A percentile compares a stretch with the other conserved stretches of the same genome.
These are phyloP conservation scores for Synanthedon formicaeformis DNA, from an alignment of 2,888 invertebrate species.

Conservation along the genomic window DNA sequence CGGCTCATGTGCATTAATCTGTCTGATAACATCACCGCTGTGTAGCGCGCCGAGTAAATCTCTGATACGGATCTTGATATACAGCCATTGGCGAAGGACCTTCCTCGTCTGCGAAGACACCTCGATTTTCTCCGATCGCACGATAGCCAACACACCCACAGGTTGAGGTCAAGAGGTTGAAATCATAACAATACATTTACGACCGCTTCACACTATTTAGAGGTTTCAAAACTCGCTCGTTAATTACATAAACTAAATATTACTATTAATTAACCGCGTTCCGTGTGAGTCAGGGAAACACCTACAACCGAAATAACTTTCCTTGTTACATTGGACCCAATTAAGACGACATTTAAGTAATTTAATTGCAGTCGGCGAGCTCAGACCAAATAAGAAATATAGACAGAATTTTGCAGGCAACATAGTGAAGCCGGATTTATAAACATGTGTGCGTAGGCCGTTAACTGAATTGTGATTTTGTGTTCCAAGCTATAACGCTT, in stretches of 20 bases:
- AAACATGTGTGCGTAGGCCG: no score
- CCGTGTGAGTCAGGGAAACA: conserved; percentile 21
- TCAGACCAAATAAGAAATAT: no score
- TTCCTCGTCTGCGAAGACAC: conserved; percentile 7
- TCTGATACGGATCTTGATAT: conserved; percentile 60
- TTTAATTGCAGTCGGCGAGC: conserved; percentile 45
- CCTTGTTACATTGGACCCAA: conserved; percentile 18
- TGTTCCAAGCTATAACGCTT: no score
- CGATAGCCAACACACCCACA: background rate
- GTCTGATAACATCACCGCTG: conserved; percentile 52
- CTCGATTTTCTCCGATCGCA: conserved; percentile 2
- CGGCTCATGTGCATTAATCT: conserved; percentile 55
- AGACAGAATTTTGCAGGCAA: no score
- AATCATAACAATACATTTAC: background rate
- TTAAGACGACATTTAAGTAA: conserved; percentile 44
- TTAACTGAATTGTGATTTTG: no score
- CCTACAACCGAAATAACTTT: conserved; percentile 1
- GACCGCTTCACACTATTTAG: conserved; percentile 23
- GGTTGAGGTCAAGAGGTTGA: background rate
- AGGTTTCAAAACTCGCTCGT: conserved; percentile 18
- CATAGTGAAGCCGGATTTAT: no score
- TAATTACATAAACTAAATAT: conserved; percentile 15
- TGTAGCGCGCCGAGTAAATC: conserved; percentile 47
- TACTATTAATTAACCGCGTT: conserved; percentile 23
- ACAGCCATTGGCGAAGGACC: conserved; percentile 17